Evolutionary conservation across 2,113 vertebrate genomes (phyloP).

Genomic region (Vicugna pacos): DNA sequence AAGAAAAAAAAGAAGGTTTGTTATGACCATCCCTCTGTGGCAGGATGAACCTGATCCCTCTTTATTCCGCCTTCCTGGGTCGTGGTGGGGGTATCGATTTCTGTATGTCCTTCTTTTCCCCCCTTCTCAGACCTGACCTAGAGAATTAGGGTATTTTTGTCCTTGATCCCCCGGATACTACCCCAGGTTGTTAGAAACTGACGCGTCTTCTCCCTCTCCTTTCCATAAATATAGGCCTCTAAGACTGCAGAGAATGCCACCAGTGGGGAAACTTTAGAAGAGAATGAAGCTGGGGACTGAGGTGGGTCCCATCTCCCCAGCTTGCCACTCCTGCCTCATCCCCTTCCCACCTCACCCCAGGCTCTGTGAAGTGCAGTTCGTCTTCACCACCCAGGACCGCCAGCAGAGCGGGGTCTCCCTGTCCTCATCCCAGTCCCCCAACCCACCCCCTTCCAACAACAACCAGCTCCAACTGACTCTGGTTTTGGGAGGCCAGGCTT

Average conservation of each 20-base stretch:
- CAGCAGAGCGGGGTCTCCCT: conserved; percentile 76
- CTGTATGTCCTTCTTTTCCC: background rate
- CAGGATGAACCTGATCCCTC: background rate
- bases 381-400: conserved; percentile 71
- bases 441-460: conserved; percentile 75
- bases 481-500: conserved; percentile 84
- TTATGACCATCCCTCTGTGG: background rate
- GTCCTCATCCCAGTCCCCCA: conserved; percentile 60
- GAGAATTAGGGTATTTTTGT: background rate
- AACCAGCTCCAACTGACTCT: conserved; percentile 84
- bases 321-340: conserved; percentile 76
- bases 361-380: conserved; percentile 77
- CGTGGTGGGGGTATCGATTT: background rate
- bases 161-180: background rate
- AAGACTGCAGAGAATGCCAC: conserved; percentile 95
- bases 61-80: background rate
- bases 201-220: conserved; percentile 14
- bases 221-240: conserved; percentile 89
- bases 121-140: background rate
- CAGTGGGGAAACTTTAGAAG: conserved; percentile 92
- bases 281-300: conserved; percentile 96
- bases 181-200: conserved; percentile 13
- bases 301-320: conserved; percentile 72
- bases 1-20: conserved; percentile 99
- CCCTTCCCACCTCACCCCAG: conserved; percentile 79